phyloP scores from a whole-genome alignment of 2,113 vertebrate genomes.

The Heterochromis multidens region DNA sequence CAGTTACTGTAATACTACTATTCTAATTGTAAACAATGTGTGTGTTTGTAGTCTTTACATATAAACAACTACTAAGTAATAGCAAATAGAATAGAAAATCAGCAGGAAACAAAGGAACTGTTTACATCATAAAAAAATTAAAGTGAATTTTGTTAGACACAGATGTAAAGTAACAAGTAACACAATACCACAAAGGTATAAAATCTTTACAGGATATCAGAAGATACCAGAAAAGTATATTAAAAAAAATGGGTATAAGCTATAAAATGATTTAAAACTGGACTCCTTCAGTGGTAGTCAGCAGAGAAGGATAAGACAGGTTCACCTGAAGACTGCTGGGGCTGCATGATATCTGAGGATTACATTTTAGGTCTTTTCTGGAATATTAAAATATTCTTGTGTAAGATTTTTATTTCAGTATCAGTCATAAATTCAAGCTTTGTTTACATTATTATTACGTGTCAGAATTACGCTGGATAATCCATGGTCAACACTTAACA shows the following conservation, averaged over 20 bases:
- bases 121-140: background rate
- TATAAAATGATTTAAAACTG: background rate
- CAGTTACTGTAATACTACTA: background rate
- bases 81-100: too few relatives aligned
- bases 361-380: background rate
- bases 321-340: background rate
- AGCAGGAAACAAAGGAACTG: background rate
- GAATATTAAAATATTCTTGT: background rate
- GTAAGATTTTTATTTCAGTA: background rate
- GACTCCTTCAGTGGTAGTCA: background rate
- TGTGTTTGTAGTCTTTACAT: background rate
- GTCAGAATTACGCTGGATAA: background rate
- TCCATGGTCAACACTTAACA: background rate
- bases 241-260: background rate
- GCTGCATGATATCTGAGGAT: background rate
- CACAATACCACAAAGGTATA: background rate
- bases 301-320: background rate
- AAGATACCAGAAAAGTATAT: background rate
- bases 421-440: background rate
- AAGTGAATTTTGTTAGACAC: background rate
- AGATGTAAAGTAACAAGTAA: background rate
- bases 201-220: background rate
- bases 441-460: background rate
- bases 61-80: background rate
- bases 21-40: background rate